phyloP scores from a whole-genome alignment of 2,888 invertebrate genomes.

The Branchellion lobata region DNA sequence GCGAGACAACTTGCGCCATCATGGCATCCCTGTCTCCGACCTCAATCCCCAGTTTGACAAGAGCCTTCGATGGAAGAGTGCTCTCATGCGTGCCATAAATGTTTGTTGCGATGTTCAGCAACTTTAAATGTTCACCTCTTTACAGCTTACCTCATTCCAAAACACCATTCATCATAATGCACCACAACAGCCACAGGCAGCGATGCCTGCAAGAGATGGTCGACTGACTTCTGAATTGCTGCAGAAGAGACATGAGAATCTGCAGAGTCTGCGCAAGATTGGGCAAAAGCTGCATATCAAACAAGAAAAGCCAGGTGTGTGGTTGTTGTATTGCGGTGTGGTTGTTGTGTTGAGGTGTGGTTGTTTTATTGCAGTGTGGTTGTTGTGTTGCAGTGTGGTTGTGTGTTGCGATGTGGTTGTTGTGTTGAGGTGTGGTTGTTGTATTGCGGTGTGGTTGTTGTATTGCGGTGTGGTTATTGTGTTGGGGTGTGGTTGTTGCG shows the following conservation, averaged over 20 bases:
- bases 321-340: neutral
- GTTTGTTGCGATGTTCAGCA: neutral
- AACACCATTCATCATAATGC: too few relatives aligned
- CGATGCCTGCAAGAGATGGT: neutral
- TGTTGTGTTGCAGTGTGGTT: neutral
- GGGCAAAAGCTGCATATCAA: slow-evolving; percentile 13
- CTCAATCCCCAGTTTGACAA: slow-evolving; percentile 8
- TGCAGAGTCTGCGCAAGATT: neutral
- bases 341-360: neutral
- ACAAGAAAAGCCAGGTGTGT: slow-evolving; percentile 6
- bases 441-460: neutral
- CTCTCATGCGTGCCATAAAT: neutral
- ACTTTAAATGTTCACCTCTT: too few relatives aligned
- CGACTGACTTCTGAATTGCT: neutral
- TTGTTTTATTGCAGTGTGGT: neutral
- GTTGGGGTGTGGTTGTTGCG: neutral
- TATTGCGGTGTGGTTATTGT: too few relatives aligned
- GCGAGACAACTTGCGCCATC: neutral
- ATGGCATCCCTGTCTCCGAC: slow-evolving; percentile 3
- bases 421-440: too few relatives aligned
- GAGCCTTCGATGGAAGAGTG: neutral
- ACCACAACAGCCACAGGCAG: too few relatives aligned
- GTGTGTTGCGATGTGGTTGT: too few relatives aligned
- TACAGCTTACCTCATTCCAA: too few relatives aligned
- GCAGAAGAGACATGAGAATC: slow-evolving; percentile 11